Percentiles rank a stretch among this genome's conserved stretches.
Conservation (phyloP, 2,113 vertebrate species). For the Piliocolobus tephrosceles region DNA sequence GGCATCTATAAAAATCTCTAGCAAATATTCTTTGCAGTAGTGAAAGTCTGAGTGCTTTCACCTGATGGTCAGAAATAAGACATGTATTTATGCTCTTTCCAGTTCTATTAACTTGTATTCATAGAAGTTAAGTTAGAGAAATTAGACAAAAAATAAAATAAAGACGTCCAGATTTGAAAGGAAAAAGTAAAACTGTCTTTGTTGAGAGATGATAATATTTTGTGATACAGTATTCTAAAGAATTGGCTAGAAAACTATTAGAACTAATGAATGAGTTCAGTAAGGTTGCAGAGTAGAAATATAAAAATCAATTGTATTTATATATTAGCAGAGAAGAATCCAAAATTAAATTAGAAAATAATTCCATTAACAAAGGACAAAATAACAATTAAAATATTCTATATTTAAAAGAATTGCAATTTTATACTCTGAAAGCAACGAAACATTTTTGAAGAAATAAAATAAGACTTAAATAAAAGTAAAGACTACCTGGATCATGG, state of each 20-base stretch:
- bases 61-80: neutral
- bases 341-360: neutral
- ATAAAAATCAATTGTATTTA: neutral
- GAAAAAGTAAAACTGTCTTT: neutral
- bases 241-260: neutral
- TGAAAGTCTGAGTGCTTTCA: neutral
- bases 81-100: neutral
- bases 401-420: neutral
- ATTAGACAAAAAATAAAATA: neutral
- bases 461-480: neutral
- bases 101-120: neutral
- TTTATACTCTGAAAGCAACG: neutral
- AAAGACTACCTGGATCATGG: neutral
- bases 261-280: neutral
- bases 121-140: neutral
- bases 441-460: neutral
- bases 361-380: neutral
- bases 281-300: neutral
- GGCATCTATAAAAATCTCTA: neutral
- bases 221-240: neutral
- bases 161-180: neutral
- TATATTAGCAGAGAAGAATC: neutral
- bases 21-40: neutral
- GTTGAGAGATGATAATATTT: neutral
- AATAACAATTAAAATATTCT: neutral